These are phyloP conservation scores for Pimpla rufipes DNA, from an alignment of 2,888 invertebrate genomes.

Conservation along the genomic window DNA sequence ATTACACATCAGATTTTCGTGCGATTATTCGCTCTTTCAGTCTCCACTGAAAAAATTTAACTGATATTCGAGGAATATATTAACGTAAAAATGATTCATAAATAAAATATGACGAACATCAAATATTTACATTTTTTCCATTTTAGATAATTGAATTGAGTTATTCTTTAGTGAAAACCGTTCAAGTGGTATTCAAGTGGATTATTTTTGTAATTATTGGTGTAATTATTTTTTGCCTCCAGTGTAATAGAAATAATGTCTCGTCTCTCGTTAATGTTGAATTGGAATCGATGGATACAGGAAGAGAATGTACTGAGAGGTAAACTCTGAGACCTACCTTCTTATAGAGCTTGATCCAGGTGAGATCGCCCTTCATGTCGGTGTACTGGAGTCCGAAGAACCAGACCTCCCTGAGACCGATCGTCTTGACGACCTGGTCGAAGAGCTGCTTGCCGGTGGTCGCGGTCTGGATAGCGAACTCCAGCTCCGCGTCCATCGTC, in stretches of 20 bases:
- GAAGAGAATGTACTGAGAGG: not conserved
- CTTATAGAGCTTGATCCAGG: conserved; percentile 99
- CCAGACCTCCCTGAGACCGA: conserved; percentile 99
- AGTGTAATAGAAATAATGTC: not conserved
- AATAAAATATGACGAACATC: too few relatives aligned
- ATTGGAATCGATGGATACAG: not conserved
- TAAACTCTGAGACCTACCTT: conserved; percentile 89
- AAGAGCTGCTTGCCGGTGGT: conserved; percentile 99
- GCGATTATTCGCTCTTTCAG: too few relatives aligned
- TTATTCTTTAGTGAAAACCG: too few relatives aligned
- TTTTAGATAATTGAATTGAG: too few relatives aligned
- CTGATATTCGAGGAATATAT: not conserved
- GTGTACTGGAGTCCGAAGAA: conserved; percentile 99
- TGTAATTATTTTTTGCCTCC: not conserved
- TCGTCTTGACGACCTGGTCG: conserved; percentile 99
- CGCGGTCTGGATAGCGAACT: conserved; percentile 99
- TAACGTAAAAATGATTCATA: not conserved
- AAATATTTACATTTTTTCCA: not conserved
- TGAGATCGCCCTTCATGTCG: conserved; percentile 98
- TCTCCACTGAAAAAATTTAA: not conserved
- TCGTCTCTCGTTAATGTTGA: not conserved
- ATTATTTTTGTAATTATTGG: not conserved
- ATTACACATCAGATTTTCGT: too few relatives aligned
- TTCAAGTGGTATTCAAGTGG: not conserved
- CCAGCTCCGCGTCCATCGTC: conserved; percentile 99